Conservation (phyloP, 1,140 invertebrate species). For the Asobara japonica region DNA sequence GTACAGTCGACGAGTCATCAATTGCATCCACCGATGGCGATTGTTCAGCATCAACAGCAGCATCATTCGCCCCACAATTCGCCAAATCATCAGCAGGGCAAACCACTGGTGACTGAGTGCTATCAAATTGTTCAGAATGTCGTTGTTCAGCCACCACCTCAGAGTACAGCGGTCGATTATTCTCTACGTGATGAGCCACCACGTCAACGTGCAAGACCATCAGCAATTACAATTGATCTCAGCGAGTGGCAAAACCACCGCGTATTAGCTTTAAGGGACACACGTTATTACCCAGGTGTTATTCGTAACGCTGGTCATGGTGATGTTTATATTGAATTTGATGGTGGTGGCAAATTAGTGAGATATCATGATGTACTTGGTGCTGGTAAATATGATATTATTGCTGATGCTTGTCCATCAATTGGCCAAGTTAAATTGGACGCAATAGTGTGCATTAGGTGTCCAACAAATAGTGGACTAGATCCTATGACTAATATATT, state of each 20-base stretch:
- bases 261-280: slow-evolving; percentile 85
- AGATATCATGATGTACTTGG: slow-evolving; percentile 79
- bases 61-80: slow-evolving; percentile 45
- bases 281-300: slow-evolving; percentile 85
- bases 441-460: slow-evolving; percentile 73
- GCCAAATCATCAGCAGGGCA: slow-evolving; percentile 11
- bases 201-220: slow-evolving; percentile 52
- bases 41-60: slow-evolving; percentile 43
- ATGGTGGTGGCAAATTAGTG: slow-evolving; percentile 71
- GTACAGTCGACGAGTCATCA: slow-evolving; percentile 42
- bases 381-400: slow-evolving; percentile 84
- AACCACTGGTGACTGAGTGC: slow-evolving; percentile 22
- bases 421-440: slow-evolving; percentile 77
- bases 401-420: slow-evolving; percentile 92
- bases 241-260: slow-evolving; percentile 91
- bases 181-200: slow-evolving; percentile 63
- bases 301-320: slow-evolving; percentile 65
- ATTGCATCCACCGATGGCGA: slow-evolving; percentile 44
- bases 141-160: slow-evolving; percentile 66
- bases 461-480: slow-evolving; percentile 62
- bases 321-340: slow-evolving; percentile 60
- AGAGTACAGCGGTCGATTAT: slow-evolving; percentile 72
- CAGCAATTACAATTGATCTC: slow-evolving; percentile 75
- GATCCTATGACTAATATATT: slow-evolving; percentile 72
- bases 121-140: slow-evolving; percentile 49